Conservation (phyloP, 2,797 vertebrate species). For the Taeniopygia guttata region DNA sequence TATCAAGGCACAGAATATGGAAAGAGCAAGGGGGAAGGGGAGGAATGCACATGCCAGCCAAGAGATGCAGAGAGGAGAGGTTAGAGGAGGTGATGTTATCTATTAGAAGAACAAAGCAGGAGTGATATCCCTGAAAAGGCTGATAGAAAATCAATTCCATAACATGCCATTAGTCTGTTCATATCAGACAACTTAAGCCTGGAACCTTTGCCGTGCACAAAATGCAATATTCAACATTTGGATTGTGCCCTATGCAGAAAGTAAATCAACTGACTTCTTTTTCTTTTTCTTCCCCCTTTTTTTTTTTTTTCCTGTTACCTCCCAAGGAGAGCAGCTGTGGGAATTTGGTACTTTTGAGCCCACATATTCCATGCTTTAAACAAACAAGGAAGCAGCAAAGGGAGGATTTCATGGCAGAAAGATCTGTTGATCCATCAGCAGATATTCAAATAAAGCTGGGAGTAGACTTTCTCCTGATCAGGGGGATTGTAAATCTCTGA, state of each 20-base stretch:
- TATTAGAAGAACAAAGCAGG: conserved; percentile 56
- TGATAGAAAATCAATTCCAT: conserved; percentile 51
- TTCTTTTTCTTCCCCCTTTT: background rate
- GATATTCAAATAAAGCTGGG: conserved; percentile 63
- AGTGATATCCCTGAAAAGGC: conserved; percentile 20
- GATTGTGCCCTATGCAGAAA: background rate
- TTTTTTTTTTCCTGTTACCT: background rate
- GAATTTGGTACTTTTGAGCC: background rate
- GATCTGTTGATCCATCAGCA: conserved; percentile 44
- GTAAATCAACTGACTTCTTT: background rate
- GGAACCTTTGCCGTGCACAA: background rate
- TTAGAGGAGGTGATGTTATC: conserved; percentile 28
- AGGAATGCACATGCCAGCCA: background rate
- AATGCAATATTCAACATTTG: conserved; percentile 11
- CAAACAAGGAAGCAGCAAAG: background rate
- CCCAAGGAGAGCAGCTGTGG: background rate
- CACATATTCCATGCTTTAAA: background rate
- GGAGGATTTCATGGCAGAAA: conserved; percentile 25
- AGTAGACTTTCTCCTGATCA: conserved; percentile 23
- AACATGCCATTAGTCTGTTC: conserved; percentile 42
- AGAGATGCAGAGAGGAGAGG: background rate
- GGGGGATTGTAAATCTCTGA: conserved; percentile 59
- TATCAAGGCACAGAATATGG: background rate
- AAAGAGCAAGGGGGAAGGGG: background rate
- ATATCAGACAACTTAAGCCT: conserved; percentile 41